Conservation (phyloP, 2,888 invertebrate species). For the Mesorhabditis sp. region DNA sequence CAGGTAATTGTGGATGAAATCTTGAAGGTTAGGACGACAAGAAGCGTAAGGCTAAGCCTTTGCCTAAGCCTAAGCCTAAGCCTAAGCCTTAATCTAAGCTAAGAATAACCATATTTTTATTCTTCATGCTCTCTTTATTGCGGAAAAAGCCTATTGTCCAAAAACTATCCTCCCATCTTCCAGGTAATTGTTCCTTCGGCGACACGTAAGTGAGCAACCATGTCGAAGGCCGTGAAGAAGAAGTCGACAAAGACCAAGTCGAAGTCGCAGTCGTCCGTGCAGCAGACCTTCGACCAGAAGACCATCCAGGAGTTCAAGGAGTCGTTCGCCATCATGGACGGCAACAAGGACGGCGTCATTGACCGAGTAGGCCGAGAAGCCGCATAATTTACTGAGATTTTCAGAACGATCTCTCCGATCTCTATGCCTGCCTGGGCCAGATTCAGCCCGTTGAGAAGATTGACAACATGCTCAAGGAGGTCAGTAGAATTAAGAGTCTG, state of each 20-base stretch:
- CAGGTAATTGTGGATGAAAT: no score
- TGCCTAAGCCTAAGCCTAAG: no score
- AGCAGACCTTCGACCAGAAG: conserved; percentile 63
- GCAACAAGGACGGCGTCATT: conserved; percentile 60
- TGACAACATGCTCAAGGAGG: conserved; percentile 57
- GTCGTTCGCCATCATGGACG: conserved; percentile 66
- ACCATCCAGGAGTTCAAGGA: conserved; percentile 65
- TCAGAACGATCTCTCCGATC: conserved; percentile 62
- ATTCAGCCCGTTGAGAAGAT: conserved; percentile 53
- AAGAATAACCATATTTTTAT: no score
- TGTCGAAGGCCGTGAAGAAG: conserved; percentile 19
- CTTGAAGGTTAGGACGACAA: no score
- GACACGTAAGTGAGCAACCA: neutral
- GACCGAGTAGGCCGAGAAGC: conserved; percentile 22
- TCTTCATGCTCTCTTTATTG: no score
- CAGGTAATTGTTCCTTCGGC: neutral
- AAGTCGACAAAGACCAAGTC: conserved; percentile 47
- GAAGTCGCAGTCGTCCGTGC: conserved; percentile 61
- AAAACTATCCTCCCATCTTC: neutral
- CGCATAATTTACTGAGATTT: conserved; percentile 9
- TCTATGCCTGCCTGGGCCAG: conserved; percentile 62
- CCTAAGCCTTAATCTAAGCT: no score
- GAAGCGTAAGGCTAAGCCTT: no score
- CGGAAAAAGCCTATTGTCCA: no score
- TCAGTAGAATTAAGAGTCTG: conserved; percentile 14